Evolutionary conservation across 2,888 invertebrate species (phyloP).

Genomic region (Acanthosepion pharaonis): DNA sequence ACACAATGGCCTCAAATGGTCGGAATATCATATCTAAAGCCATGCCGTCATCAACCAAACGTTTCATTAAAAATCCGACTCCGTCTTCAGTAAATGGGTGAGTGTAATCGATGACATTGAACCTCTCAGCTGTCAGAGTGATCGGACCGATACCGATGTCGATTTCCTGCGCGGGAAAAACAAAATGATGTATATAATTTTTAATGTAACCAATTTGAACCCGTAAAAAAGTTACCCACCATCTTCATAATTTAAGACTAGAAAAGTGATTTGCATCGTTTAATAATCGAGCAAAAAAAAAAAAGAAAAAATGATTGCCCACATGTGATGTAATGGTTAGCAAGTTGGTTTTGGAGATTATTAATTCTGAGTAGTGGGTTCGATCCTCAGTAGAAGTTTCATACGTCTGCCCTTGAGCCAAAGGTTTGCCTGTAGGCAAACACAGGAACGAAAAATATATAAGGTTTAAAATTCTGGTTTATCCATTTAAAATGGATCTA

Average conservation of each 20-base stretch:
- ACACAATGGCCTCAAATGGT: slow-evolving; percentile 59
- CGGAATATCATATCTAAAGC: slow-evolving; percentile 61
- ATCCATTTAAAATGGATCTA: too few species aligned
- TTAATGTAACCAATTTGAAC: background rate
- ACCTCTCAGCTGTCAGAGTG: slow-evolving; percentile 58
- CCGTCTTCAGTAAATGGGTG: slow-evolving; percentile 62
- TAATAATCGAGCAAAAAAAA: too few species aligned
- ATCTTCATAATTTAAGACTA: background rate
- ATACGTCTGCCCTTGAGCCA: too few species aligned
- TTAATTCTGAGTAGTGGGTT: too few species aligned
- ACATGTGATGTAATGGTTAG: too few species aligned
- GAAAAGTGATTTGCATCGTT: too few species aligned
- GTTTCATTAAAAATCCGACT: slow-evolving; percentile 60
- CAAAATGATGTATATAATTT: background rate
- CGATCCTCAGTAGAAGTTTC: too few species aligned
- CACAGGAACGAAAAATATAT: too few species aligned
- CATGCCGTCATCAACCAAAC: slow-evolving; percentile 55
- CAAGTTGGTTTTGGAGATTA: too few species aligned
- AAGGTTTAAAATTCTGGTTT: too few species aligned
- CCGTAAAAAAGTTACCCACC: background rate
- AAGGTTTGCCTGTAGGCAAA: too few species aligned
- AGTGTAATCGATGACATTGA: slow-evolving; percentile 56
- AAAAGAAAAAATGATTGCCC: too few species aligned
- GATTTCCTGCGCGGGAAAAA: slow-evolving; percentile 54
- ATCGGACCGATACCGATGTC: slow-evolving; percentile 61